Conservation (phyloP, 2,113 vertebrate genomes). For the Corvus moneduloides region DNA sequence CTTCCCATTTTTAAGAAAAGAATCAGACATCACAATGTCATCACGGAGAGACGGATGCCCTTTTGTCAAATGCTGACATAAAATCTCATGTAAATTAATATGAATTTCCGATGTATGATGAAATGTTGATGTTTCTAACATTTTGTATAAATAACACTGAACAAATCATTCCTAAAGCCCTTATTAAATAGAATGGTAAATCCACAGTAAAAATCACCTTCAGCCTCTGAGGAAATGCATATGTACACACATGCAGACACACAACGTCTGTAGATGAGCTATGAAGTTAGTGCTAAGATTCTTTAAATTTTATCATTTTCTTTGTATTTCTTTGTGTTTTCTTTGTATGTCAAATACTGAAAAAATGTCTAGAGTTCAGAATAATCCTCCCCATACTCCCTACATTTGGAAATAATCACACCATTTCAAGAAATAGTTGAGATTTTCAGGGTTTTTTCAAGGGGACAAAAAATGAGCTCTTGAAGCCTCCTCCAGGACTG, state of each 20-base stretch:
- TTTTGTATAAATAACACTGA: not conserved
- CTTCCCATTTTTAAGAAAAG: not conserved
- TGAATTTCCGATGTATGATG: not conserved
- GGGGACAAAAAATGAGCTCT: accelerated
- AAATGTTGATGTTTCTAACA: not conserved
- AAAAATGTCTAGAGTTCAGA: not conserved
- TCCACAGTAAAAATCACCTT: not conserved
- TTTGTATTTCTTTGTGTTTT: not conserved
- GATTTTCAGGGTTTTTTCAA: not conserved
- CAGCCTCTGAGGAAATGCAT: accelerated
- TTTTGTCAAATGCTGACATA: not conserved
- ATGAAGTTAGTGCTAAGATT: not conserved
- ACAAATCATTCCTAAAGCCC: not conserved
- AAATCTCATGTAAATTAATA: not conserved
- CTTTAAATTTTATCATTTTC: not conserved
- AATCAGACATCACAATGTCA: not conserved
- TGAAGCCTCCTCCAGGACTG: not conserved
- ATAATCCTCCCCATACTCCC: accelerated
- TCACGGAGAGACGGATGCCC: accelerated
- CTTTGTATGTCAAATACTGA: not conserved
- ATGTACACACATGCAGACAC: too few species aligned
- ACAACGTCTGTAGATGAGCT: not conserved
- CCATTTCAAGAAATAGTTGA: not conserved
- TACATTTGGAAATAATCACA: not conserved
- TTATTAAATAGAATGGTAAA: not conserved